A percentile compares a stretch with the other conserved stretches of the same genome.
These are phyloP conservation scores for Diplogasteroides magnus DNA, from an alignment of 1,140 invertebrate genomes.

Conservation along the genomic window DNA sequence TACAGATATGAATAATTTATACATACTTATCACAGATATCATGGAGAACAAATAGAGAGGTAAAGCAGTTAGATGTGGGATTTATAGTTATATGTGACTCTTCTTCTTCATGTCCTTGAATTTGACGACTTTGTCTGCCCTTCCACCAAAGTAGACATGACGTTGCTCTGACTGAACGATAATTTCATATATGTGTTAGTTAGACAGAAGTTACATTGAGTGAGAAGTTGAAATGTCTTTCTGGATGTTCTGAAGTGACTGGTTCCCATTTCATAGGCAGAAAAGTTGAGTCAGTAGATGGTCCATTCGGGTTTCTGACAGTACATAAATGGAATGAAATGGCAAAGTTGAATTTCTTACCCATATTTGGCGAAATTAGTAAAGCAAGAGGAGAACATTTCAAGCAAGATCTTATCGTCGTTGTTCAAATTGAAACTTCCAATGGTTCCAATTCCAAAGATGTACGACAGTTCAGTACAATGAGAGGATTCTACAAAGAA, in stretches of 20 bases:
- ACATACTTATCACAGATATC: too few relatives aligned
- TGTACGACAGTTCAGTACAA: constrained; percentile 84
- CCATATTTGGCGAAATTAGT: constrained; percentile 52
- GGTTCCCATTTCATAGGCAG: constrained; percentile 6
- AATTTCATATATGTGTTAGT: too few relatives aligned
- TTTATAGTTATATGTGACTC: too few relatives aligned
- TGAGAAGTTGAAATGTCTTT: constrained; percentile 22
- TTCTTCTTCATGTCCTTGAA: too few relatives aligned
- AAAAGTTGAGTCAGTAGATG: too few relatives aligned
- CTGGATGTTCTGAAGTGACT: constrained; percentile 1
- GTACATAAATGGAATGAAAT: neutral
- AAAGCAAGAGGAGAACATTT: constrained; percentile 41
- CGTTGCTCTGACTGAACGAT: too few relatives aligned
- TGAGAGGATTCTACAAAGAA: constrained; percentile 88
- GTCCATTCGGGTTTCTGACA: constrained; percentile 26
- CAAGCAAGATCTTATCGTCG: constrained; percentile 39
- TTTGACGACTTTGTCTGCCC: too few relatives aligned
- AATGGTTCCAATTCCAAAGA: constrained; percentile 56
- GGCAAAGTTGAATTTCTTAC: constrained; percentile 28
- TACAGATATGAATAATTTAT: too few relatives aligned
- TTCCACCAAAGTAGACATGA: too few relatives aligned
- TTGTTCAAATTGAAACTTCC: constrained; percentile 38
- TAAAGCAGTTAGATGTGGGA: too few relatives aligned
- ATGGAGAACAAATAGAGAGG: too few relatives aligned
- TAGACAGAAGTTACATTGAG: too few relatives aligned